These are phyloP conservation scores for Drosophila santomea DNA, from an alignment of 1,140 invertebrate genomes.

Conservation along the genomic window DNA sequence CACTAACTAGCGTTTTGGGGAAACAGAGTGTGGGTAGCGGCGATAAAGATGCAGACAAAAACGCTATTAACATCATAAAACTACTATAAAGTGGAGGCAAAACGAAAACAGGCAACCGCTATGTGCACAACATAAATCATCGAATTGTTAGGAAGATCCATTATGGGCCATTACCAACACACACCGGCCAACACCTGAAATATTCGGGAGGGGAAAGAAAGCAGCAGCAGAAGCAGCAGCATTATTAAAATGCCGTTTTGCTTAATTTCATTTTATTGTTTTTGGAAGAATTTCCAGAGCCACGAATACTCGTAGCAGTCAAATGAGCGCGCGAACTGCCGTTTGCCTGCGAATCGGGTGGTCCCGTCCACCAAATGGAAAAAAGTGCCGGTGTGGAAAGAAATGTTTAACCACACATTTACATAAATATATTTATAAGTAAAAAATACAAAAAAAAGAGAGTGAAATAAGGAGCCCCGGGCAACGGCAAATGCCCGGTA, in stretches of 20 bases:
- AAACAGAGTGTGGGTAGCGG: slow-evolving; percentile 51
- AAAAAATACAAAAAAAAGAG: neutral
- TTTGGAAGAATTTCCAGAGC: slow-evolving; percentile 69
- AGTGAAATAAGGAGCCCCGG: slow-evolving; percentile 9
- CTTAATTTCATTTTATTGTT: slow-evolving; percentile 84
- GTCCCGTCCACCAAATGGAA: slow-evolving; percentile 45
- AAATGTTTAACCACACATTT: slow-evolving; percentile 6
- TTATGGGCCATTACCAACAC: slow-evolving; percentile 82
- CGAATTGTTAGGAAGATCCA: slow-evolving; percentile 84
- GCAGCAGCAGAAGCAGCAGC: slow-evolving; percentile 34
- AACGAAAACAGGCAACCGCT: slow-evolving; percentile 74
- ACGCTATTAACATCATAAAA: slow-evolving; percentile 77
- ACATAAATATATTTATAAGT: slow-evolving; percentile 6
- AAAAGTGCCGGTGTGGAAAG: slow-evolving; percentile 13
- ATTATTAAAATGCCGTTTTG: slow-evolving; percentile 84
- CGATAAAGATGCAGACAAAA: slow-evolving; percentile 73
- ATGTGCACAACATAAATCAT: slow-evolving; percentile 82
- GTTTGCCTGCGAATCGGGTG: slow-evolving; percentile 49
- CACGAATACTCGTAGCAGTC: slow-evolving; percentile 55
- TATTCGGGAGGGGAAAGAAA: slow-evolving; percentile 10
- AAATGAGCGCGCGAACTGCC: slow-evolving; percentile 57
- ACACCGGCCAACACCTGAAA: slow-evolving; percentile 45
- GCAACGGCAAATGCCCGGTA: slow-evolving; percentile 46
- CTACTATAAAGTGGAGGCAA: slow-evolving; percentile 61
- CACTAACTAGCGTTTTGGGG: slow-evolving; percentile 45